These are phyloP conservation scores for Hippopotamyrus pictus DNA, from an alignment of 2,797 vertebrate species.

Conservation along the genomic window DNA sequence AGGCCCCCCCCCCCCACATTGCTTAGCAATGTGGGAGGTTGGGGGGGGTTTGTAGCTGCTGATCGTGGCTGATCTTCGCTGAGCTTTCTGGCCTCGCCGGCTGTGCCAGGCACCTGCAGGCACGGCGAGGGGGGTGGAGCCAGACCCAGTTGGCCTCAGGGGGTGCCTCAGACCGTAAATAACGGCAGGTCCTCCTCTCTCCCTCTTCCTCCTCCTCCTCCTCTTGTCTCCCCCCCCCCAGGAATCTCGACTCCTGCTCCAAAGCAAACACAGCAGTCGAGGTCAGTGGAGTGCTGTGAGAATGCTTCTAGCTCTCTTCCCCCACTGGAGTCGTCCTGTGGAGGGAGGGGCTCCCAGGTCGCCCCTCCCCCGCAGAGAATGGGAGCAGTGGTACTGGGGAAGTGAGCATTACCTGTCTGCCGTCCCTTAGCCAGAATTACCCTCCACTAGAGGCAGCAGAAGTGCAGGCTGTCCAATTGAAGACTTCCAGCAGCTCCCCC, in stretches of 20 bases:
- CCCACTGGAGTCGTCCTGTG: neutral
- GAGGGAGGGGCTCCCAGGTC: neutral
- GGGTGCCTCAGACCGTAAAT: constrained; percentile 70
- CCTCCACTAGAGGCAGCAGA: neutral
- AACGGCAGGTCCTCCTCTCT: constrained; percentile 44
- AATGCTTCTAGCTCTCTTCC: neutral
- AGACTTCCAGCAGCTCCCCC: neutral
- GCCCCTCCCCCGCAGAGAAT: neutral
- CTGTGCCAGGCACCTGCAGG: constrained; percentile 90
- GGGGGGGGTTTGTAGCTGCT: constrained; percentile 35
- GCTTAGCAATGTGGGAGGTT: constrained; percentile 45
- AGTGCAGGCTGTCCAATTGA: neutral
- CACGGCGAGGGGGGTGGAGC: constrained; percentile 47
- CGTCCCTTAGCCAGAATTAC: neutral
- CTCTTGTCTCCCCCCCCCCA: neutral
- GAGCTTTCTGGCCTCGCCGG: constrained; percentile 41
- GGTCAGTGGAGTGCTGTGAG: neutral
- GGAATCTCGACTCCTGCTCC: neutral
- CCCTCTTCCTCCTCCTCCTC: neutral
- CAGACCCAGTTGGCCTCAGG: constrained; percentile 66
- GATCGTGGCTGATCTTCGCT: constrained; percentile 54
- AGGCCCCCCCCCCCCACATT: neutral
- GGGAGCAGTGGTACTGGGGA: neutral
- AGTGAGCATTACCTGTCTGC: neutral
- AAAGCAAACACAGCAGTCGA: neutral